Conservation (phyloP, 2,888 invertebrate species). For the Belgica antarctica region DNA sequence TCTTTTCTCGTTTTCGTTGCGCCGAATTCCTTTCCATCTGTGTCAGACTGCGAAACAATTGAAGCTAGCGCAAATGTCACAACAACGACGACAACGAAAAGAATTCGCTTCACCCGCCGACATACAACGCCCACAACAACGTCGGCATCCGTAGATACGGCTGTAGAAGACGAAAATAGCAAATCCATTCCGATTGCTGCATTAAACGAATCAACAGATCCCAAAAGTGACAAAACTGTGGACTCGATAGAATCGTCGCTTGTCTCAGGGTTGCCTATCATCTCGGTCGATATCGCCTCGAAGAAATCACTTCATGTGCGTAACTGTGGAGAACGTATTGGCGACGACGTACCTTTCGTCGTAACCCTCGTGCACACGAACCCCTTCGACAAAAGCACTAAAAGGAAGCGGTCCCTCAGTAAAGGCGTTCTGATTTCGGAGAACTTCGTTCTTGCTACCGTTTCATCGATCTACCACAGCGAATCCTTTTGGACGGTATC, state of each 20-base stretch:
- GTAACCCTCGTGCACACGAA: conserved; percentile 46
- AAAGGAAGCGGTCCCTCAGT: conserved; percentile 45
- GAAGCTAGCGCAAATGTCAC: background rate
- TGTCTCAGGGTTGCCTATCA: background rate
- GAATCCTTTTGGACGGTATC: conserved; percentile 46
- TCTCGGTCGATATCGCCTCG: conserved; percentile 11
- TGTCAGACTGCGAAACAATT: background rate
- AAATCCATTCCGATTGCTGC: background rate
- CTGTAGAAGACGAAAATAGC: background rate
- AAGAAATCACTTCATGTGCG: conserved; percentile 35
- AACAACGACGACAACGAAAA: background rate
- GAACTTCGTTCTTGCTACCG: conserved; percentile 46
- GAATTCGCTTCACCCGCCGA: conserved; percentile 2
- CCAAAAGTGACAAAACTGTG: background rate
- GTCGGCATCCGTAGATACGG: background rate
- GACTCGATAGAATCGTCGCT: conserved; percentile 4
- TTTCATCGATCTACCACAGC: conserved; percentile 47
- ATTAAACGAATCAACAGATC: background rate
- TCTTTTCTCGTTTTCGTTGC: background rate
- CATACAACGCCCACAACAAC: conserved; percentile 21
- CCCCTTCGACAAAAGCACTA: conserved; percentile 40
- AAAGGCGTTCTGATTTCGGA: conserved; percentile 46
- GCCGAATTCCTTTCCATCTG: too few species aligned
- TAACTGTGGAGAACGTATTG: conserved; percentile 44
- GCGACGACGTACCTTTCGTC: conserved; percentile 46